These are phyloP conservation scores for Megaptera novaeangliae DNA, from an alignment of 2,113 vertebrate genomes.

Conservation along the genomic window DNA sequence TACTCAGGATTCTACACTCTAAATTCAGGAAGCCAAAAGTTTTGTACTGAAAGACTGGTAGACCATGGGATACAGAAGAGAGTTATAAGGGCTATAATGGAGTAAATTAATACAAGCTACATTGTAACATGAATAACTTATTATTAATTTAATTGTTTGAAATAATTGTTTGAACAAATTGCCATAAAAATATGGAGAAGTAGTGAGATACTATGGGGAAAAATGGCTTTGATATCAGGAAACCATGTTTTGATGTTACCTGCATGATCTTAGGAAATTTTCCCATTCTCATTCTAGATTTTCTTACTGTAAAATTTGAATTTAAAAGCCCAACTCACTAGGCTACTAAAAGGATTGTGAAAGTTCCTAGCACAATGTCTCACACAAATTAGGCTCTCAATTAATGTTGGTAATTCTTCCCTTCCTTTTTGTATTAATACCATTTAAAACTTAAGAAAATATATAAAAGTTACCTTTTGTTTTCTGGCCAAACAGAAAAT, in stretches of 20 bases:
- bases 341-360: neutral
- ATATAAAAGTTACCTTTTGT: neutral
- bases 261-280: neutral
- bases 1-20: neutral
- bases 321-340: neutral
- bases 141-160: neutral
- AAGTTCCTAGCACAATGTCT: neutral
- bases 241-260: neutral
- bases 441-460: neutral
- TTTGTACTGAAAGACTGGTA: neutral
- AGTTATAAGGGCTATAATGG: neutral
- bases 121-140: neutral
- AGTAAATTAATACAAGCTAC: neutral
- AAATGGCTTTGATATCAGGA: neutral
- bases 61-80: neutral
- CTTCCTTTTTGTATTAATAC: neutral
- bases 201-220: neutral
- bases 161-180: neutral
- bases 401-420: neutral
- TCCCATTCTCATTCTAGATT: neutral
- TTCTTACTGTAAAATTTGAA: neutral
- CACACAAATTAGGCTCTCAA: neutral
- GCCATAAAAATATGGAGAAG: neutral
- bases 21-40: neutral
- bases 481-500: neutral